Evolutionary conservation across 1,140 invertebrate genomes (phyloP).

Genomic region (Stenopsyche tienmushanensis): DNA sequence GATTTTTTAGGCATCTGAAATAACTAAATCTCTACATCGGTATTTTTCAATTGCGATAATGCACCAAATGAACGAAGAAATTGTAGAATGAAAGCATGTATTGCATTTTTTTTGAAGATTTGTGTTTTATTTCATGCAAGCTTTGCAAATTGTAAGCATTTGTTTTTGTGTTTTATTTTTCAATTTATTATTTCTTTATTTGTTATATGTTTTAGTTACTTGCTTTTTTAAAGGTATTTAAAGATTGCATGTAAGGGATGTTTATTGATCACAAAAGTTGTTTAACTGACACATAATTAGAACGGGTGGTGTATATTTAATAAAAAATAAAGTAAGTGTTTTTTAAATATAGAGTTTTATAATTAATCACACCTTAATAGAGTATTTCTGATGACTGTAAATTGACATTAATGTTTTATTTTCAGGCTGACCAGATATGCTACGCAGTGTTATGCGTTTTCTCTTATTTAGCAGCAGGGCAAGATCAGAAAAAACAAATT

Average conservation of each 20-base stretch:
- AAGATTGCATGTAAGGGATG: too few species aligned
- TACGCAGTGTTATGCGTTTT: constrained; percentile 99
- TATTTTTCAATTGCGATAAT: constrained; percentile 38
- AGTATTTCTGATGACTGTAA: too few species aligned
- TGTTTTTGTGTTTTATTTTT: constrained; percentile 24
- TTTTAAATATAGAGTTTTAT: too few species aligned
- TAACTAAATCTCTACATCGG: constrained; percentile 37
- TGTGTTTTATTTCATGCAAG: constrained; percentile 16
- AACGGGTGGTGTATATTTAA: too few species aligned
- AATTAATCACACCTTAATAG: too few species aligned
- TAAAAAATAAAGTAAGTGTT: too few species aligned
- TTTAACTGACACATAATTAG: too few species aligned
- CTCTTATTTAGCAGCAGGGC: constrained; percentile 94
- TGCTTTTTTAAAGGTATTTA: too few species aligned
- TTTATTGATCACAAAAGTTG: too few species aligned
- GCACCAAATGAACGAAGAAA: constrained; percentile 30
- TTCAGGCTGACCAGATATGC: constrained; percentile 97
- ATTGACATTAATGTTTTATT: too few species aligned
- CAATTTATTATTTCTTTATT: constrained; percentile 6
- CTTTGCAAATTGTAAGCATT: constrained; percentile 38
- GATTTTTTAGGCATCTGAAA: constrained; percentile 37
- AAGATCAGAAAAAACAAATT: constrained; percentile 64
- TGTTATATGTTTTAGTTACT: too few species aligned
- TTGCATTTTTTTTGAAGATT: constrained; percentile 16
- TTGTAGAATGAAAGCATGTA: constrained; percentile 21